A percentile compares a stretch with the other conserved stretches of the same genome.
These are phyloP conservation scores for Scomber colias DNA, from an alignment of 2,113 vertebrate species.

Conservation along the genomic window DNA sequence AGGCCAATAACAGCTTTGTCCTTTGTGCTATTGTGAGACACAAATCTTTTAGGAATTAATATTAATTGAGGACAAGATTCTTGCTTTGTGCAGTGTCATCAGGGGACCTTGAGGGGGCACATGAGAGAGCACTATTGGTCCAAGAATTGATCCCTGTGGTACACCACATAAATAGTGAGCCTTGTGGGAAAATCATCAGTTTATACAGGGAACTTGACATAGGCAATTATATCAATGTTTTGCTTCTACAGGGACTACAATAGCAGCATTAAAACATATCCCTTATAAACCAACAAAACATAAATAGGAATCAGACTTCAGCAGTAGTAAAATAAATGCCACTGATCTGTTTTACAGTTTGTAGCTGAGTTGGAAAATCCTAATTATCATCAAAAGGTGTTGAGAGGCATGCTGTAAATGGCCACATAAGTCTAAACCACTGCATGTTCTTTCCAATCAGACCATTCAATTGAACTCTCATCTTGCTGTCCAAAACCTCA, in stretches of 20 bases:
- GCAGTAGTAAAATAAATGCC: background rate
- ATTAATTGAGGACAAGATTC: too few species aligned
- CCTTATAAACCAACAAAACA: background rate
- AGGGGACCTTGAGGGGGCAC: background rate
- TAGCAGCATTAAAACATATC: background rate
- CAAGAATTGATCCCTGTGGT: background rate
- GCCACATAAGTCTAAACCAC: background rate
- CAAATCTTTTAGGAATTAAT: background rate
- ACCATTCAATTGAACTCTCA: conserved; percentile 9
- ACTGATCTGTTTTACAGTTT: conserved; percentile 9
- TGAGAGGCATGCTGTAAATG: conserved; percentile 5
- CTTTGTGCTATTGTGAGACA: background rate
- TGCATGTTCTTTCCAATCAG: conserved; percentile 26
- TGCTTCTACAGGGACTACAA: background rate
- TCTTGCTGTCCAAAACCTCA: conserved; percentile 9
- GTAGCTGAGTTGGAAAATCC: background rate
- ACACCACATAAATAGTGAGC: background rate
- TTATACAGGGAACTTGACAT: background rate
- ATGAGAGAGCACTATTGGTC: background rate
- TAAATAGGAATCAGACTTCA: background rate
- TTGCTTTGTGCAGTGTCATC: too few species aligned
- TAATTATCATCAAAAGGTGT: conserved; percentile 11
- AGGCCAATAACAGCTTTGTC: too few species aligned
- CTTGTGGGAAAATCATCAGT: background rate
- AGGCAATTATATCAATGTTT: too few species aligned